A percentile compares a stretch with the other conserved stretches of the same genome.
phyloP scores from a whole-genome alignment of 2,888 invertebrate genomes.

The Cheilosia pagana region DNA sequence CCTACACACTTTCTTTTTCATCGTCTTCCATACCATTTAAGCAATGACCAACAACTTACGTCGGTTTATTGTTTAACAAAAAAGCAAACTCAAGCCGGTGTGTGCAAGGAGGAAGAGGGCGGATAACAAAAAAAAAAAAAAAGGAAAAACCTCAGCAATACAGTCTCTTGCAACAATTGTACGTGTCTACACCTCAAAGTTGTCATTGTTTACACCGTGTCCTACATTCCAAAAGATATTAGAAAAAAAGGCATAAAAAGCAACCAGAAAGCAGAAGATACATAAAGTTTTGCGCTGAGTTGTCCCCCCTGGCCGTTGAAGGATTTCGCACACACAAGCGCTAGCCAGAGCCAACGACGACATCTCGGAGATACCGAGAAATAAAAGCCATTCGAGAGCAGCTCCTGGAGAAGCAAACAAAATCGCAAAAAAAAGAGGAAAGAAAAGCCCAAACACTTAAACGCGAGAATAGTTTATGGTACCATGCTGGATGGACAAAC shows the following conservation, averaged over 20 bases:
- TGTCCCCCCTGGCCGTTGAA: conserved; percentile 46
- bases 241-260: conserved; percentile 30
- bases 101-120: neutral
- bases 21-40: conserved; percentile 35
- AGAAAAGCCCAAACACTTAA: conserved; percentile 11
- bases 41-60: conserved; percentile 57
- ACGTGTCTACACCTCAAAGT: conserved; percentile 58
- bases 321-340: conserved; percentile 32
- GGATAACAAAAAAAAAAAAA: neutral
- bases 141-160: conserved; percentile 10
- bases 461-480: conserved; percentile 25
- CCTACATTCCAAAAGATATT: conserved; percentile 68
- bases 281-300: conserved; percentile 45
- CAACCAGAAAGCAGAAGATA: conserved; percentile 20
- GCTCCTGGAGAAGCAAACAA: neutral
- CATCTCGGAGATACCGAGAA: neutral
- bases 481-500: conserved; percentile 27
- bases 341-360: conserved; percentile 5
- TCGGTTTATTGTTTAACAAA: conserved; percentile 47
- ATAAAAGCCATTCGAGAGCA: conserved; percentile 41
- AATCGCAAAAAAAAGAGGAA: conserved; percentile 3
- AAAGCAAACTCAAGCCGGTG: conserved; percentile 17
- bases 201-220: conserved; percentile 72
- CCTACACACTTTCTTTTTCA: conserved; percentile 5
- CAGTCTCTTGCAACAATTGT: conserved; percentile 39